phyloP scores from a whole-genome alignment of 2,888 invertebrate genomes.

The Dysmachus trigonus region DNA sequence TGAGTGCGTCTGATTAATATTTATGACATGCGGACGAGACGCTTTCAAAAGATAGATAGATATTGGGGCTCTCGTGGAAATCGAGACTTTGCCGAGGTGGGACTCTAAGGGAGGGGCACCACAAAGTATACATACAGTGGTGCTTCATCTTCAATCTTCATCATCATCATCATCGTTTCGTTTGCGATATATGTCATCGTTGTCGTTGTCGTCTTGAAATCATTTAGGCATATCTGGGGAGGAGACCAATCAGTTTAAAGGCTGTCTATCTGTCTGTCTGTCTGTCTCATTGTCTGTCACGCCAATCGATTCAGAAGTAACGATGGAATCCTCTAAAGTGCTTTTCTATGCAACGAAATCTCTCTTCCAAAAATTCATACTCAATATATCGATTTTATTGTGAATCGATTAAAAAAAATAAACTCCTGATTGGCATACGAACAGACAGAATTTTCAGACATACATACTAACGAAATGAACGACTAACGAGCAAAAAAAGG shows the following conservation, averaged over 20 bases:
- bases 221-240: slow-evolving; percentile 33
- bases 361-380: background rate
- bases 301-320: background rate
- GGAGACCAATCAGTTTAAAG: slow-evolving; percentile 9
- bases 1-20: slow-evolving; percentile 43
- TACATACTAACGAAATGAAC: background rate
- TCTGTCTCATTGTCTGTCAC: slow-evolving; percentile 7
- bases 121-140: background rate
- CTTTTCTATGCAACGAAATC: background rate
- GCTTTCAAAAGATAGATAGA: background rate
- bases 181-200: background rate
- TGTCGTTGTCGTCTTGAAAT: slow-evolving; percentile 26
- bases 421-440: background rate
- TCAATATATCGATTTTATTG: background rate
- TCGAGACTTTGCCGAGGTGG: background rate
- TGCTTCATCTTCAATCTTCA: slow-evolving; percentile 12
- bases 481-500: background rate
- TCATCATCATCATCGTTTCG: background rate
- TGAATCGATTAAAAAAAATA: background rate
- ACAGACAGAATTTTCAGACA: background rate
- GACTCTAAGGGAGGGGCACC: background rate
- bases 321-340: background rate
- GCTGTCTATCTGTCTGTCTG: slow-evolving; percentile 4
- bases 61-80: background rate
- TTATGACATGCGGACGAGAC: slow-evolving; percentile 33